Conservation (phyloP, 64 coral and sea anemone species). For the Acropora yongei region DNA sequence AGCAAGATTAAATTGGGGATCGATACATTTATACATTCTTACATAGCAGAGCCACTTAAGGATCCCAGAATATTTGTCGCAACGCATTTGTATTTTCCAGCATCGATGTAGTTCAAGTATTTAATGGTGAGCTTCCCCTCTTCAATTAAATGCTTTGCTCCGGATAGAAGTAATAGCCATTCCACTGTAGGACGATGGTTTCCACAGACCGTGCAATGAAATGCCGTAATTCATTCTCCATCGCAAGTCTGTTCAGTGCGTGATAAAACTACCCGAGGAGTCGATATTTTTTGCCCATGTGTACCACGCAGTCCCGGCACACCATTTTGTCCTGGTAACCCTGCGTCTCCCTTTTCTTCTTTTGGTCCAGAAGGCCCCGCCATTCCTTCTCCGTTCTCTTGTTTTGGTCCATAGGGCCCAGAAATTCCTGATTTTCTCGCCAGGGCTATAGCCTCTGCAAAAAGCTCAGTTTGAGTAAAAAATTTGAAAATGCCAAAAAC, state of each 20-base stretch:
- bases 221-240: conserved; percentile 1
- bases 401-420: no score
- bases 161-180: conserved; percentile 17
- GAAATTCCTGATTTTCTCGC: no score
- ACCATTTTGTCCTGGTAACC: conserved; percentile 34
- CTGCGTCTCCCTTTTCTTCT: conserved; percentile 25
- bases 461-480: no score
- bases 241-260: conserved; percentile 29
- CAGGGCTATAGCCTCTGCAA: no score
- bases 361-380: neutral
- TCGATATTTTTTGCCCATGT: conserved; percentile 41
- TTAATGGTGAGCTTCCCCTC: conserved; percentile 30
- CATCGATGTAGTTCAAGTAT: conserved; percentile 59
- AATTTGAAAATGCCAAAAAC: no score
- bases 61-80: conserved; percentile 52
- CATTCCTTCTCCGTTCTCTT: neutral
- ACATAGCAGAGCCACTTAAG: neutral
- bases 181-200: conserved; percentile 20
- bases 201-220: conserved; percentile 51
- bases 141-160: conserved; percentile 28
- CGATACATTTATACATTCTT: no score
- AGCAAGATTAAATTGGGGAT: no score
- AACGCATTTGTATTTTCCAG: conserved; percentile 44
- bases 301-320: conserved; percentile 43
- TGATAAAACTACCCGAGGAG: conserved; percentile 25